These are phyloP conservation scores for Trisateles emortualis DNA, from an alignment of 2,888 invertebrate species.

Conservation along the genomic window DNA sequence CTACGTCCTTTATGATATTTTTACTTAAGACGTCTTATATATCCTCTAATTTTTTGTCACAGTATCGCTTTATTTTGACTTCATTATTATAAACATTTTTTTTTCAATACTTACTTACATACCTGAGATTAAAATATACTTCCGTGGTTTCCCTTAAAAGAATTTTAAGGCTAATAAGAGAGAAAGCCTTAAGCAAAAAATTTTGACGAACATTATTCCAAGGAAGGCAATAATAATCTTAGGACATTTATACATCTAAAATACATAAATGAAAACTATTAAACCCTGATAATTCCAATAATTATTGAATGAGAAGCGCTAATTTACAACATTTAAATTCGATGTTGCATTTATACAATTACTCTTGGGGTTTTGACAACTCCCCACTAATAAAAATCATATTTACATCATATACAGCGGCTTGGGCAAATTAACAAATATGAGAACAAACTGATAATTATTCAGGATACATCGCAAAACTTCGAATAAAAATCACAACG, in stretches of 20 bases:
- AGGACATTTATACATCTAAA: constrained; percentile 66
- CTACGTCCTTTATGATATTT: constrained; percentile 83
- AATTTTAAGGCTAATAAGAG: constrained; percentile 68
- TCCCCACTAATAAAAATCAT: constrained; percentile 65
- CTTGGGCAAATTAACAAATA: constrained; percentile 32
- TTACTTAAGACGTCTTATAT: constrained; percentile 75
- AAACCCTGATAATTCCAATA: constrained; percentile 86
- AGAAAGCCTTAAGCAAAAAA: constrained; percentile 76
- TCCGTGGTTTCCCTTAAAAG: constrained; percentile 51
- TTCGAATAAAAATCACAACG: constrained; percentile 31
- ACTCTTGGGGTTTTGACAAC: constrained; percentile 65
- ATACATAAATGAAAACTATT: constrained; percentile 75
- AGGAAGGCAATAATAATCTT: constrained; percentile 64
- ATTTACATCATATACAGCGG: constrained; percentile 41
- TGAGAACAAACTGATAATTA: constrained; percentile 15
- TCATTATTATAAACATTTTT: constrained; percentile 79
- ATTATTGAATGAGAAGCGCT: constrained; percentile 81
- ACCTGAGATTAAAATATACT: constrained; percentile 60
- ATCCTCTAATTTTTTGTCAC: constrained; percentile 85
- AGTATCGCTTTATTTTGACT: constrained; percentile 87
- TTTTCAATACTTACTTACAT: constrained; percentile 78
- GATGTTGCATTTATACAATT: constrained; percentile 77
- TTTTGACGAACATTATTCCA: constrained; percentile 58
- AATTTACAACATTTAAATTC: constrained; percentile 82
- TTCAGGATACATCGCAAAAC: constrained; percentile 5